Evolutionary conservation across 2,888 invertebrate species (phyloP).

Genomic region (Phyllotreta cruciferae): DNA sequence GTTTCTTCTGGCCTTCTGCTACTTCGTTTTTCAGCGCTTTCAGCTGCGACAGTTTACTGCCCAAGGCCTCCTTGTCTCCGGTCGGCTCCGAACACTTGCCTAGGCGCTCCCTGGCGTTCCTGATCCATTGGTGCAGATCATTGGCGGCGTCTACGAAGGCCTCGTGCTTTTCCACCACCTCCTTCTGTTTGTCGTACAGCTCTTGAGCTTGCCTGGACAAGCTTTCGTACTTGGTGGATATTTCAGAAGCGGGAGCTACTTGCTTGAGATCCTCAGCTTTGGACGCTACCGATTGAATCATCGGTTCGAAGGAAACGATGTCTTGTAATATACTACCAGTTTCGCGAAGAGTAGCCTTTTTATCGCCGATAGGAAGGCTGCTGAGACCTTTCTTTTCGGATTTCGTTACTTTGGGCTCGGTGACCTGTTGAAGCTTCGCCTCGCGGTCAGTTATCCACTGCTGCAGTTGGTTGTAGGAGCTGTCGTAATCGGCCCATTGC

Average conservation of each 20-base stretch:
- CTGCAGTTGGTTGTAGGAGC: constrained; percentile 88
- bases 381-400: constrained; percentile 82
- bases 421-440: constrained; percentile 88
- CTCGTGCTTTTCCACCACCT: constrained; percentile 89
- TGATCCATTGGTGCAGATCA: constrained; percentile 91
- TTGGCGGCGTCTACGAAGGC: constrained; percentile 91
- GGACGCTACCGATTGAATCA: constrained; percentile 93
- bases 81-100: constrained; percentile 93
- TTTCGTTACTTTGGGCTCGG: constrained; percentile 82
- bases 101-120: constrained; percentile 87
- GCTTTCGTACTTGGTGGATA: constrained; percentile 88
- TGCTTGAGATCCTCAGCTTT: constrained; percentile 93
- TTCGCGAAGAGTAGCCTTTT: constrained; percentile 87
- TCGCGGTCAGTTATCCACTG: constrained; percentile 95
- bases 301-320: constrained; percentile 95
- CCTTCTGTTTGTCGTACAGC: constrained; percentile 86
- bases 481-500: constrained; percentile 97
- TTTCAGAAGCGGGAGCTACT: constrained; percentile 90
- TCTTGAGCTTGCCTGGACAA: constrained; percentile 90
- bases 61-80: constrained; percentile 87
- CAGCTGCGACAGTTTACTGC: constrained; percentile 84
- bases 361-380: constrained; percentile 81
- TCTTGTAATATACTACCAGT: constrained; percentile 96
- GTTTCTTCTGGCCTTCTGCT: constrained; percentile 81
- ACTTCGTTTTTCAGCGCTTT: constrained; percentile 85